Evolutionary conservation across 64 coral and sea anemone species (phyloP).

Genomic region (Dendronephthya gigantea): DNA sequence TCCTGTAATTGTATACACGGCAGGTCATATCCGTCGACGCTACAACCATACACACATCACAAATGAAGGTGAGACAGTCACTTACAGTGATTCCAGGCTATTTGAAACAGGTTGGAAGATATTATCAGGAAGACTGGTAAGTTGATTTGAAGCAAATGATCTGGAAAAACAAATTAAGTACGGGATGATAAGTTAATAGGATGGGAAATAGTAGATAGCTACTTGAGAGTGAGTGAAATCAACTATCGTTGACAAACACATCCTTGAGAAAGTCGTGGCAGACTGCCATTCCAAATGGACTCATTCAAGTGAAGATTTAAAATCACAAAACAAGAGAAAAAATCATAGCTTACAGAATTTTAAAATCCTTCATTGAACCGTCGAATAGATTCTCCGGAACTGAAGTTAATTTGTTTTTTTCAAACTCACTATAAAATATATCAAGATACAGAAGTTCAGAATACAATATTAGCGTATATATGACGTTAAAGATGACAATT

Average conservation of each 20-base stretch:
- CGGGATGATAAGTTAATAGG: too few relatives aligned
- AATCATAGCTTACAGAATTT: too few relatives aligned
- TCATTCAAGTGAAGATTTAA: too few relatives aligned
- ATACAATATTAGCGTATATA: too few relatives aligned
- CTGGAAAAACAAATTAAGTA: neutral
- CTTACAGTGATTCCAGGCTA: neutral
- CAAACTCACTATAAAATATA: neutral
- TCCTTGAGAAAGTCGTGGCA: too few relatives aligned
- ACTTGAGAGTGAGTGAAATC: too few relatives aligned
- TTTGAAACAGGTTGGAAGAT: neutral
- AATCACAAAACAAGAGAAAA: too few relatives aligned
- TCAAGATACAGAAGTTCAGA: neutral
- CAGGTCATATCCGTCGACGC: too few relatives aligned
- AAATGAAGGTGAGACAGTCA: neutral
- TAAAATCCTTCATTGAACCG: neutral
- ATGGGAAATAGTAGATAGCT: too few relatives aligned
- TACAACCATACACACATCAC: neutral
- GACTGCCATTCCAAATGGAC: too few relatives aligned
- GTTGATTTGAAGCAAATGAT: neutral
- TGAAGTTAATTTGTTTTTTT: neutral
- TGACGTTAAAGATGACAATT: too few relatives aligned
- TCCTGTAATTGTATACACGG: neutral
- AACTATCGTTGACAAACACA: too few relatives aligned
- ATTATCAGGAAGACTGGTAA: neutral
- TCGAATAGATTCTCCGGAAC: neutral